phyloP scores from a whole-genome alignment of 2,888 invertebrate genomes.

The Luperina nickerlii region DNA sequence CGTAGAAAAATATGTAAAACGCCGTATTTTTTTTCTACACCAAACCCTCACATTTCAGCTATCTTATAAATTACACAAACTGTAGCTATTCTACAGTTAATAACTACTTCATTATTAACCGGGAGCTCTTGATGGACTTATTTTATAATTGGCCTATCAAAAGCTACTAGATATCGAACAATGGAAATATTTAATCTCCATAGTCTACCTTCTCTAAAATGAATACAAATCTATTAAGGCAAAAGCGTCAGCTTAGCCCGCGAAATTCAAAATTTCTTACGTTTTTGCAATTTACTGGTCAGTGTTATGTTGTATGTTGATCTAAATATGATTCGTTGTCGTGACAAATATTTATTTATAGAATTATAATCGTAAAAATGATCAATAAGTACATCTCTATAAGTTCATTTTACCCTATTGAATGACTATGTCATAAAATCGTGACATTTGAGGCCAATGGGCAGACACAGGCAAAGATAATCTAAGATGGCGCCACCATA shows the following conservation, averaged over 20 bases:
- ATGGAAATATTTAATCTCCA: neutral
- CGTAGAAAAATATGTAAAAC: neutral
- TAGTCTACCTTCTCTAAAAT: neutral
- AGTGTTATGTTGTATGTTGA: too few relatives aligned
- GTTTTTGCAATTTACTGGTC: too few relatives aligned
- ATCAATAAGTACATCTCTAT: too few relatives aligned
- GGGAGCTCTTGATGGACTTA: neutral
- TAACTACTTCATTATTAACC: neutral
- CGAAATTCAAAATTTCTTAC: neutral
- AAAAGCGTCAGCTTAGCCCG: neutral
- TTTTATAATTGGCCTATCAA: constrained; percentile 5
- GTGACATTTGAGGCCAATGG: too few relatives aligned
- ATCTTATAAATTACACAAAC: neutral
- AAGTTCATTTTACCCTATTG: too few relatives aligned
- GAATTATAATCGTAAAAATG: too few relatives aligned
- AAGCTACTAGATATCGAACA: neutral
- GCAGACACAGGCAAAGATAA: too few relatives aligned
- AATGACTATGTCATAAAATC: too few relatives aligned
- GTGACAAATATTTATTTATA: too few relatives aligned
- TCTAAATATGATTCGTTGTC: too few relatives aligned
- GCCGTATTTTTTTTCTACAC: neutral
- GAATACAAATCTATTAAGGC: neutral
- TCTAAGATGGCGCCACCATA: too few relatives aligned
- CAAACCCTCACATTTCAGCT: neutral
- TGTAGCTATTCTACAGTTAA: neutral